Conservation (phyloP, 1,140 invertebrate species). For the Apolygus lucorum region DNA sequence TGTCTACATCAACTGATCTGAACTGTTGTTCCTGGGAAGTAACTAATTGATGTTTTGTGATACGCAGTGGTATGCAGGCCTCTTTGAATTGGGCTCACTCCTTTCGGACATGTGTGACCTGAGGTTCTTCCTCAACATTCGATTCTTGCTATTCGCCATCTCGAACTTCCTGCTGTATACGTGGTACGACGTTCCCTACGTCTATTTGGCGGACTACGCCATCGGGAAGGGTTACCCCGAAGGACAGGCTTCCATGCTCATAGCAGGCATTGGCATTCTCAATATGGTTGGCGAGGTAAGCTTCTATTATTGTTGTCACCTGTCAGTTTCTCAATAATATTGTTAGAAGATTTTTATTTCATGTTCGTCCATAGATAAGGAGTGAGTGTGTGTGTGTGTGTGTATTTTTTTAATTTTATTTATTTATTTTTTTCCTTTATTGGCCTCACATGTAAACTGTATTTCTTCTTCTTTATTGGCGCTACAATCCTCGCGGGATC, state of each 20-base stretch:
- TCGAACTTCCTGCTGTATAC: conserved; percentile 80
- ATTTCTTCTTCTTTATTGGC: too few relatives aligned
- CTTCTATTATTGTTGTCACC: too few relatives aligned
- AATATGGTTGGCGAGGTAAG: conserved; percentile 79
- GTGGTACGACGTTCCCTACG: conserved; percentile 82
- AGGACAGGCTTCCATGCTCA: conserved; percentile 65
- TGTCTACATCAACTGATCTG: neutral
- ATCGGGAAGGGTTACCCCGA: conserved; percentile 61
- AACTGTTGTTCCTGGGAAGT: neutral
- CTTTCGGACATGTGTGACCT: conserved; percentile 68
- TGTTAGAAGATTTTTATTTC: too few relatives aligned
- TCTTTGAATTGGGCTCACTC: conserved; percentile 65
- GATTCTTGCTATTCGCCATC: conserved; percentile 68
- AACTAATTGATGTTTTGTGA: conserved; percentile 24
- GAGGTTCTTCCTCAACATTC: conserved; percentile 62
- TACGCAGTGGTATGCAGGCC: conserved; percentile 58
- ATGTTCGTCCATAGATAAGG: too few relatives aligned
- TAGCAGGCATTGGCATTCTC: conserved; percentile 73
- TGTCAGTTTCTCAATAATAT: too few relatives aligned
- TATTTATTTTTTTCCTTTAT: too few relatives aligned
- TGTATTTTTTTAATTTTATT: too few relatives aligned
- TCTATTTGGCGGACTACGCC: conserved; percentile 71
- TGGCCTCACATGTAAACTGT: too few relatives aligned
- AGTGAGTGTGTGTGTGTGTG: too few relatives aligned
- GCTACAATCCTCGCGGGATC: too few relatives aligned